Evolutionary conservation across 1,140 invertebrate genomes (phyloP).

Genomic region (Rhagoletis zephyria): DNA sequence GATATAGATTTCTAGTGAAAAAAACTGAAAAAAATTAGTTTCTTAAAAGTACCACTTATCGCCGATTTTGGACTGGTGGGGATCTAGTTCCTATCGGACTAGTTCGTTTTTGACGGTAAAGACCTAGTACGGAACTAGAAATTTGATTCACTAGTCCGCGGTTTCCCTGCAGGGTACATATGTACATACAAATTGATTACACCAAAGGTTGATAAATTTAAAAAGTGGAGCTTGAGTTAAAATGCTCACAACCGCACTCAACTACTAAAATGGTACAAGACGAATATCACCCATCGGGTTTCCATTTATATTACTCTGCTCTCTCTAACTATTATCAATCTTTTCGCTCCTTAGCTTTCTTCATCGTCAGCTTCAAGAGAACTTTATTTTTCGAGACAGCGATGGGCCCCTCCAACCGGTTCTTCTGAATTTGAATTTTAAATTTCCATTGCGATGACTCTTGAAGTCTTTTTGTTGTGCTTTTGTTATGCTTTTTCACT

Average conservation of each 20-base stretch:
- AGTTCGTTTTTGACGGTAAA: too few species aligned
- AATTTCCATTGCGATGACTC: constrained; percentile 7
- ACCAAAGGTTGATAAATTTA: background rate
- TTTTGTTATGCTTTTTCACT: background rate
- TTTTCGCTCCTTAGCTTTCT: constrained; percentile 35
- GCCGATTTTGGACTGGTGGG: too few species aligned
- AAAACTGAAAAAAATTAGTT: too few species aligned
- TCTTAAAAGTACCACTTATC: too few species aligned
- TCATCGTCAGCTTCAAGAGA: background rate
- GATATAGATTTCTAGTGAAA: too few species aligned
- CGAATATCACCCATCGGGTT: background rate
- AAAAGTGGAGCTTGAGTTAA: background rate
- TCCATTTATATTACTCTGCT: background rate
- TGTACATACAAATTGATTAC: too few species aligned
- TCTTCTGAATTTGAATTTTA: constrained; percentile 29
- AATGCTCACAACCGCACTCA: background rate
- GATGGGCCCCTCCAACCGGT: background rate
- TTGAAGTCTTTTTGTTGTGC: background rate
- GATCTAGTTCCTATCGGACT: too few species aligned
- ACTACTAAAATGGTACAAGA: background rate
- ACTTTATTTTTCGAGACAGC: background rate
- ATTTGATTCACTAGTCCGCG: too few species aligned
- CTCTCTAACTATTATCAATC: constrained; percentile 31
- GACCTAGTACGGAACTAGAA: too few species aligned
- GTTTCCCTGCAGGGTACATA: too few species aligned